These are phyloP conservation scores for Corella eumyota DNA, from an alignment of 23 tunicate genomes.

Conservation along the genomic window DNA sequence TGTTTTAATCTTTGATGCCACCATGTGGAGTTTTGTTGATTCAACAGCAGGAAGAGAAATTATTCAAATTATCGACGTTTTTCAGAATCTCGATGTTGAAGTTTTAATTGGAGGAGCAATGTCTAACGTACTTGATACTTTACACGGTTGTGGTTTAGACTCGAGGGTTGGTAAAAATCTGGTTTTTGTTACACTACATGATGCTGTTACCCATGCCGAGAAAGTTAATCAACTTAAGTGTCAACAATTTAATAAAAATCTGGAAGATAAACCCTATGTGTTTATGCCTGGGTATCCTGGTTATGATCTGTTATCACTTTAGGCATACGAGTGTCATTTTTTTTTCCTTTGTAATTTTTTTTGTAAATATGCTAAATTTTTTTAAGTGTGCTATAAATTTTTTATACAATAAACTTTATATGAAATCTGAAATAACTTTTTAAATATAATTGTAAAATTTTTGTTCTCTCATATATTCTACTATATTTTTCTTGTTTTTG, in stretches of 20 bases:
- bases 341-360: no score
- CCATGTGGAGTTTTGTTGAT: slow-evolving; percentile 95
- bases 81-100: slow-evolving; percentile 53
- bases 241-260: background rate
- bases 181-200: slow-evolving; percentile 78
- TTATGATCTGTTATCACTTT: slow-evolving; percentile 71
- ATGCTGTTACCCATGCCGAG: slow-evolving; percentile 68
- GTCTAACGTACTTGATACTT: slow-evolving; percentile 43
- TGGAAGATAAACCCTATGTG: slow-evolving; percentile 21
- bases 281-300: slow-evolving; percentile 87
- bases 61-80: slow-evolving; percentile 48
- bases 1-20: slow-evolving; percentile 71
- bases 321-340: no score
- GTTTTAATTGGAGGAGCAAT: slow-evolving; percentile 55
- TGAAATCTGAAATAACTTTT: no score
- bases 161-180: slow-evolving; percentile 37
- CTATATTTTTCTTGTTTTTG: no score
- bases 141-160: slow-evolving; percentile 58
- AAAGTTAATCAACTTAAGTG: slow-evolving; percentile 10
- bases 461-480: no score
- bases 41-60: slow-evolving; percentile 89
- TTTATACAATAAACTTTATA: no score
- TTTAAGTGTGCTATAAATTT: no score
- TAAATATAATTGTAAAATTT: no score
- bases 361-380: no score